Conservation (phyloP, 1,140 invertebrate genomes). For the Drosophila saltans region DNA sequence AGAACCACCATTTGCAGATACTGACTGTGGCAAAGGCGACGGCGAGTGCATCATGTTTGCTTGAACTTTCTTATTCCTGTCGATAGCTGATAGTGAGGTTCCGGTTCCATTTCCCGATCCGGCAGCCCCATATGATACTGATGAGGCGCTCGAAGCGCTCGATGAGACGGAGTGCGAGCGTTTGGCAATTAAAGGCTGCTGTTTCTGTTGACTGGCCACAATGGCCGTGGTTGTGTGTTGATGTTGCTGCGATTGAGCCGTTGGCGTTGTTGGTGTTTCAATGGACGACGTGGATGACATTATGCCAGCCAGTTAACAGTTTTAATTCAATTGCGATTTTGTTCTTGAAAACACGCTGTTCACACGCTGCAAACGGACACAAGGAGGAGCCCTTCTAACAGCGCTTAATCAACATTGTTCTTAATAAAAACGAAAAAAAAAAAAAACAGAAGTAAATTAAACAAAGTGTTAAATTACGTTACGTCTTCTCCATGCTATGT, state of each 20-base stretch:
- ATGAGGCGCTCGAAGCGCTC: constrained; percentile 27
- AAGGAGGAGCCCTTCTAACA: background rate
- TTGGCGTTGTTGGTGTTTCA: constrained; percentile 59
- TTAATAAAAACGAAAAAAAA: background rate
- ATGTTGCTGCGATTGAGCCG: constrained; percentile 41
- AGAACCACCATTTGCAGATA: constrained; percentile 17
- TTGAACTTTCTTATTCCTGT: constrained; percentile 25
- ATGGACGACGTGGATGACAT: constrained; percentile 65
- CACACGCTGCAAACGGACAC: background rate
- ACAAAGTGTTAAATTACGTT: background rate
- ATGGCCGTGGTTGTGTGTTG: constrained; percentile 36
- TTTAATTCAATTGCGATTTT: background rate
- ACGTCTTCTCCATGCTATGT: background rate
- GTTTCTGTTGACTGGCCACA: constrained; percentile 43
- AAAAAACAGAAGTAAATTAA: background rate
- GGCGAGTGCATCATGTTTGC: constrained; percentile 21
- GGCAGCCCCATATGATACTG: constrained; percentile 19
- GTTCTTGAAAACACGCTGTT: background rate
- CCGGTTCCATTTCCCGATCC: constrained; percentile 16
- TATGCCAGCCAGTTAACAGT: constrained; percentile 14
- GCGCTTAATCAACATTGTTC: background rate
- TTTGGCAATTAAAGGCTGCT: constrained; percentile 38
- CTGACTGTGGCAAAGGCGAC: constrained; percentile 20
- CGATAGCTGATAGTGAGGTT: constrained; percentile 35
- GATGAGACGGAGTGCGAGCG: constrained; percentile 34